A percentile compares a stretch with the other conserved stretches of the same genome.
phyloP scores from a whole-genome alignment of 1,140 invertebrate species.

The Ceratina japonica region DNA sequence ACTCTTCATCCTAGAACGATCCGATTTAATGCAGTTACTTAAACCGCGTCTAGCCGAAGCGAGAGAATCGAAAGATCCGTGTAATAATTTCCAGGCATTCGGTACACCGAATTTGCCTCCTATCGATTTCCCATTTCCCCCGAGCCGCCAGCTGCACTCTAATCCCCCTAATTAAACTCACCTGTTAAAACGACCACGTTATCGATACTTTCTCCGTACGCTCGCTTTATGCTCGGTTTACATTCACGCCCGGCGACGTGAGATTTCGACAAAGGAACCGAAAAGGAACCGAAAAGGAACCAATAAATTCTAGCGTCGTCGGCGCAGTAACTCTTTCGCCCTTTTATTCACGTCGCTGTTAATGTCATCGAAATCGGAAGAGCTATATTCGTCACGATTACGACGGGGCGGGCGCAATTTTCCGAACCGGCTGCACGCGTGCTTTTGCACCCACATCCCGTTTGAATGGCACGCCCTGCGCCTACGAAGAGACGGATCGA shows the following conservation, averaged over 20 bases:
- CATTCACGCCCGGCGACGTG: neutral
- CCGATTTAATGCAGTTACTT: conserved; percentile 6
- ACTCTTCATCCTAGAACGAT: neutral
- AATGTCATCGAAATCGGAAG: conserved; percentile 29
- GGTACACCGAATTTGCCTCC: neutral
- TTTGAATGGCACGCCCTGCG: conserved; percentile 7
- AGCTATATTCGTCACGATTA: conserved; percentile 19
- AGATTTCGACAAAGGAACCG: neutral
- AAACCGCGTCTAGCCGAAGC: neutral
- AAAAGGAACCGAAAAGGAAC: conserved; percentile 29
- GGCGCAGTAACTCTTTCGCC: neutral
- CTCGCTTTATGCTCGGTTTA: neutral
- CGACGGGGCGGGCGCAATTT: neutral
- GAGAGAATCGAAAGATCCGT: neutral
- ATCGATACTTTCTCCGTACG: neutral
- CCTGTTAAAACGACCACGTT: neutral
- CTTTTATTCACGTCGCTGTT: conserved; percentile 7
- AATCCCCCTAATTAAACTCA: conserved; percentile 38
- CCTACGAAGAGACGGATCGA: neutral
- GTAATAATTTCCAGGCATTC: conserved; percentile 17
- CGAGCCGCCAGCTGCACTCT: neutral
- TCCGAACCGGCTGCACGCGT: neutral
- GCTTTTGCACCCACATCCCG: neutral
- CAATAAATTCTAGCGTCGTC: neutral
- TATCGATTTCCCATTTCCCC: conserved; percentile 45